A percentile compares a stretch with the other conserved stretches of the same genome.
Evolutionary conservation across 2,113 vertebrate species (phyloP).

Genomic region (Pomatorhinus ruficollis): DNA sequence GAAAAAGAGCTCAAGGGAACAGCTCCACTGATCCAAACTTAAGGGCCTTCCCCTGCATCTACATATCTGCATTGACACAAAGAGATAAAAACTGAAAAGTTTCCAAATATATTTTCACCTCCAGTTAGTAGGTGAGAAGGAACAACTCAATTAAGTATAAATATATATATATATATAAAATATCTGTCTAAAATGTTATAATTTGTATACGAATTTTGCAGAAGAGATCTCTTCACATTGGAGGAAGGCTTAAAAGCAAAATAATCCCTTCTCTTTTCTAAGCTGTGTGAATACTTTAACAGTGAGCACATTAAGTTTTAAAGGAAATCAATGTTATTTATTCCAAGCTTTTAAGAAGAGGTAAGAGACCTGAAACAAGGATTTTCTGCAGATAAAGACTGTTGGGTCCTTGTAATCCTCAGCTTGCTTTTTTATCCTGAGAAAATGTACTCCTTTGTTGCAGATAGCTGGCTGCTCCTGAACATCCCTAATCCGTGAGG

Average conservation of each 20-base stretch:
- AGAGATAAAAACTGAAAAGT: neutral
- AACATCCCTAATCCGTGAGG: neutral
- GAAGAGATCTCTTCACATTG: neutral
- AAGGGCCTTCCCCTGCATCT: neutral
- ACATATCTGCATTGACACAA: accelerated
- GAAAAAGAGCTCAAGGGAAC: neutral
- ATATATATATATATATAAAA: neutral
- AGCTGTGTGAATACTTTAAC: neutral
- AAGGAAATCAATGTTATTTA: slow-evolving; percentile 52
- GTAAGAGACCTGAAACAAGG: slow-evolving; percentile 28
- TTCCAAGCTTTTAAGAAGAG: slow-evolving; percentile 41
- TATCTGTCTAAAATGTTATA: neutral
- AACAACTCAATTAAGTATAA: neutral
- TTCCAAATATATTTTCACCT: neutral
- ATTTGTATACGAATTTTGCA: neutral
- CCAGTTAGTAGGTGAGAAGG: neutral
- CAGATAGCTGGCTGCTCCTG: neutral
- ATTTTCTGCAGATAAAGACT: slow-evolving; percentile 3
- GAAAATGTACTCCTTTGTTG: slow-evolving; percentile 14
- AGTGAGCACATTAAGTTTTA: slow-evolving; percentile 20
- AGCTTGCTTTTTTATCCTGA: slow-evolving; percentile 1
- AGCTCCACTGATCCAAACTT: neutral
- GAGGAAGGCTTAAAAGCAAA: neutral
- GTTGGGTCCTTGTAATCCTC: slow-evolving; percentile 26
- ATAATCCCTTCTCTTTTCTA: neutral